These are phyloP conservation scores for Porites australiensis DNA, from an alignment of 64 coral and sea anemone genomes.

Conservation along the genomic window DNA sequence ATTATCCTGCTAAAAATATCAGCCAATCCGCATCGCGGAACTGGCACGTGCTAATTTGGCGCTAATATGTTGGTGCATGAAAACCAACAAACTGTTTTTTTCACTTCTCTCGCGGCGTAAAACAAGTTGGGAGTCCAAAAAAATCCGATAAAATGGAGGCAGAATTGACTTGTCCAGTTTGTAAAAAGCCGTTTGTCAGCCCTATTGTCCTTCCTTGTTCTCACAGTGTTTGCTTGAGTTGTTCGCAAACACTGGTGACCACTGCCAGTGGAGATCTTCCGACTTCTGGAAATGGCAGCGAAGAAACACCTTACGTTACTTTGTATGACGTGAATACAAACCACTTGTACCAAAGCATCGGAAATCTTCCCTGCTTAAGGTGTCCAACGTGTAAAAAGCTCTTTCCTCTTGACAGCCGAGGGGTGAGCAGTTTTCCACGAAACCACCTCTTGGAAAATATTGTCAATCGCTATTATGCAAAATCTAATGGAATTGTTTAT, in stretches of 20 bases:
- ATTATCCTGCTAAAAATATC: constrained; percentile 1
- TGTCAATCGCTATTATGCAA: constrained; percentile 87
- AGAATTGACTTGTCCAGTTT: constrained; percentile 90
- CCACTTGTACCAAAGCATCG: constrained; percentile 91
- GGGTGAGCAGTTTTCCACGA: constrained; percentile 77
- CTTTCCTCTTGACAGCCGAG: constrained; percentile 78
- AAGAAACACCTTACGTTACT: constrained; percentile 76
- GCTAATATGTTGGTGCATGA: constrained; percentile 71
- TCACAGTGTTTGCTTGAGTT: constrained; percentile 85
- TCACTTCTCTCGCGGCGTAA: neutral
- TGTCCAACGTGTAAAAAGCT: constrained; percentile 86
- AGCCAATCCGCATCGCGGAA: constrained; percentile 41
- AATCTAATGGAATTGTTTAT: constrained; percentile 84
- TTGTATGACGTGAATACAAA: constrained; percentile 71
- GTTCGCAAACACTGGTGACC: constrained; percentile 69
- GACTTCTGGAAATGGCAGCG: neutral
- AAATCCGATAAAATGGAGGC: constrained; percentile 58
- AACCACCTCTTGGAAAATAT: constrained; percentile 93
- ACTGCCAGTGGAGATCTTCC: constrained; percentile 21
- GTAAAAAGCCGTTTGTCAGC: constrained; percentile 83
- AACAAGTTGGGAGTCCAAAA: neutral
- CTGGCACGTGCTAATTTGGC: constrained; percentile 75
- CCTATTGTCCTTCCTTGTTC: constrained; percentile 90
- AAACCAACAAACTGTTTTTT: constrained; percentile 31
- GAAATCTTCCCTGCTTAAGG: constrained; percentile 81